Conservation (phyloP, 2,113 vertebrate genomes). For the Corythaeola cristata region DNA sequence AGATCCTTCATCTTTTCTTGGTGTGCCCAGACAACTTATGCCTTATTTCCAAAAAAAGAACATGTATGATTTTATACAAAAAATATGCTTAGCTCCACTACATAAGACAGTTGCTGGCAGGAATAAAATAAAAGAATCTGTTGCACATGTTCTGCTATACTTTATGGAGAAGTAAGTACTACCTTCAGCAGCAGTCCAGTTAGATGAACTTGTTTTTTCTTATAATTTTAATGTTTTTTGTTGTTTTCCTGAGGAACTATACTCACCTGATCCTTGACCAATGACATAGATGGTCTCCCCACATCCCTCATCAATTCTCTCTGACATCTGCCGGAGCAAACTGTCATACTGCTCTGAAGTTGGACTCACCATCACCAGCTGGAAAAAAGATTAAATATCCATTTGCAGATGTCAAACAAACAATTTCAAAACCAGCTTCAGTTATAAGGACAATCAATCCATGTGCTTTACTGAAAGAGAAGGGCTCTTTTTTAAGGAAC, state of each 20-base stretch:
- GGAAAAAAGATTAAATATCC: conserved; percentile 65
- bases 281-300: conserved; percentile 99
- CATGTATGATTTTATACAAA: background rate
- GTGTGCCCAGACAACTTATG: background rate
- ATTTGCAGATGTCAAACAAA: background rate
- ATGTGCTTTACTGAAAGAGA: background rate
- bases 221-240: background rate
- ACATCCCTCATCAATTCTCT: conserved; percentile 95
- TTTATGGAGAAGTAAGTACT: background rate
- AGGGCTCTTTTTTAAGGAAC: background rate
- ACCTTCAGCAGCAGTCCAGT: background rate
- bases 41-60: background rate
- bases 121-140: background rate
- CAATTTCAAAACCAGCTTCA: background rate
- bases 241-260: conserved; percentile 25
- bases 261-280: conserved; percentile 96
- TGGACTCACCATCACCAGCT: conserved; percentile 96
- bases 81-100: background rate
- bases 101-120: background rate
- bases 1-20: background rate
- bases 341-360: conserved; percentile 96
- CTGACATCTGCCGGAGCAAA: conserved; percentile 92
- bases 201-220: background rate
- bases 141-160: background rate
- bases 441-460: background rate